Base-by-base conservation (phyloP, 30 jellyfish, hydroid and myxozoan species). In the Hydractinia echinata region DNA sequence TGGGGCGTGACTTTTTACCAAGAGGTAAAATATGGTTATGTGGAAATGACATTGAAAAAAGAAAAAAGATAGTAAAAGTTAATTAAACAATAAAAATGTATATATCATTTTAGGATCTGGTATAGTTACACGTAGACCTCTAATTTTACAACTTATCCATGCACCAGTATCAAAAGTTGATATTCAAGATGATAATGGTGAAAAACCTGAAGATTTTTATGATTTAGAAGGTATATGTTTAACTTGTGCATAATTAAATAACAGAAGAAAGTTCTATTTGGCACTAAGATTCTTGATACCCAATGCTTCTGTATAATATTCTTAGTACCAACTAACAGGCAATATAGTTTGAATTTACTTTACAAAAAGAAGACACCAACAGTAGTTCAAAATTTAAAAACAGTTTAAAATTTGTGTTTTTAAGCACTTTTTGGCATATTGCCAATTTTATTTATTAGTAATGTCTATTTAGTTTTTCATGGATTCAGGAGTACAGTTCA, bases 1-100 rank as follows among this genome's bases (percentile, higher is more conserved):
- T 91, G 70, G 98, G 98, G 79, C 76, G 89, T 50, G 96, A 86
- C 52, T 91, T 91, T 66, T 62, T 91, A 80, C 98, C 98, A 79
- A 78, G 98, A 86, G 98, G 98, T 91, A 30, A 30, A 30, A 30
- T 30, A 30, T 30, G 44, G 44, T 30, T 30, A 30, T 30, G 44
- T 30, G 44, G 44, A 30, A 30, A 30, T 30, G 19, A 58, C 15
- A 11, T 58, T 58, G 69, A 58, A 58, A 58, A 11, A 11, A 58
- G 69, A 58, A 58, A 58, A 58, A 58, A 58, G 18, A 11, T 11
- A 13, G 19, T 13, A 11, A 58, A 11, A 58, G 19, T 58, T 18
- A 13, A 58, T 11, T 30, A 30, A 30, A 30, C 44, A 30, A 30
- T 30, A 30, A n/a, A n/a, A 30, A 16, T 15, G 15, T 30, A 6